These are phyloP conservation scores for Paracentrotus lividus DNA, from an alignment of 53 echinoderm and acorn worm species.

Conservation along the genomic window DNA sequence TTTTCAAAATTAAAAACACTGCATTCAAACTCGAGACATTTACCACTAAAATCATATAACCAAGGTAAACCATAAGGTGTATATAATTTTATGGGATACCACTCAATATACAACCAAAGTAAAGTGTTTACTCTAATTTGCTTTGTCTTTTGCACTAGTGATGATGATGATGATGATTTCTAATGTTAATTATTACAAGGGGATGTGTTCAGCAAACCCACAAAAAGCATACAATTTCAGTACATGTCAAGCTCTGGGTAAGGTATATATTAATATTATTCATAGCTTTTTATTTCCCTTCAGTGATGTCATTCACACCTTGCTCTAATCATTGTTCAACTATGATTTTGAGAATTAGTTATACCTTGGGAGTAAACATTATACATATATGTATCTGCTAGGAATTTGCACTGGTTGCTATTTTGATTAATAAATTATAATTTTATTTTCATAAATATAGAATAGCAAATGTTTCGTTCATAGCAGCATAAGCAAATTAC, in stretches of 20 bases:
- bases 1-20: slow-evolving; percentile 62
- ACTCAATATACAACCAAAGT: not conserved
- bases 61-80: not conserved
- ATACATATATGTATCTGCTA: not conserved
- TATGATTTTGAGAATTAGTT: not conserved
- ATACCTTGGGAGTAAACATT: not conserved
- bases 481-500: not conserved
- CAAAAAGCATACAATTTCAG: not conserved
- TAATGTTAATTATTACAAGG: not conserved
- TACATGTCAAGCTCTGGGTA: not conserved
- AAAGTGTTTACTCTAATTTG: not conserved
- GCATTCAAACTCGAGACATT: slow-evolving; percentile 62
- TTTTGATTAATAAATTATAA: not conserved
- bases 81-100: not conserved
- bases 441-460: not conserved
- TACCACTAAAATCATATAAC: slow-evolving; percentile 9
- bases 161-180: not conserved
- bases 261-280: not conserved
- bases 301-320: not conserved
- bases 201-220: slow-evolving; percentile 14
- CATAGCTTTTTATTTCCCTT: not conserved
- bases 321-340: not conserved
- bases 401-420: not conserved
- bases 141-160: too few relatives aligned
- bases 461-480: slow-evolving; percentile 10